Conservation (phyloP, 2,888 invertebrate genomes). For the Anarsia innoxiella region DNA sequence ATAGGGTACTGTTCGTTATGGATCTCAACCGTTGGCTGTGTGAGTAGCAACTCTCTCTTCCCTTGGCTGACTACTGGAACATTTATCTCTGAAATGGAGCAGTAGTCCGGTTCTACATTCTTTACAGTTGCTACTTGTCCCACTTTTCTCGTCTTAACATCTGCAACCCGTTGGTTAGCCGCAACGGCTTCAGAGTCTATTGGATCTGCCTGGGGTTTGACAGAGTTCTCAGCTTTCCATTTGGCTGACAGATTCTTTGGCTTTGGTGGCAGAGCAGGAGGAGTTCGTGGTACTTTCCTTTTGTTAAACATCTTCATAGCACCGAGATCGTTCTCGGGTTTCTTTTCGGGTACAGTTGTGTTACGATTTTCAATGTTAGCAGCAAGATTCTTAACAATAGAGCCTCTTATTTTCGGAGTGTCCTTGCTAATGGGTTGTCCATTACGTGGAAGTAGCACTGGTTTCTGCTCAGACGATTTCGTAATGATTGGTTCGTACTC, state of each 20-base stretch:
- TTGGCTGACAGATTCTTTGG: conserved; percentile 82
- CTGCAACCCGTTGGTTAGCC: conserved; percentile 75
- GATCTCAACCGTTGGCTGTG: conserved; percentile 71
- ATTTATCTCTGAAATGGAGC: conserved; percentile 85
- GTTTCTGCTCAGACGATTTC: conserved; percentile 52
- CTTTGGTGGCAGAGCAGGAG: conserved; percentile 86
- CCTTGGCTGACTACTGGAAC: conserved; percentile 77
- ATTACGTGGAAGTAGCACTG: conserved; percentile 45
- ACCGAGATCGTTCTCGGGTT: conserved; percentile 49
- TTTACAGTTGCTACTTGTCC: conserved; percentile 67
- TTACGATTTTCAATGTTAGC: conserved; percentile 65
- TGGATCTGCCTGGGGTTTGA: conserved; percentile 56
- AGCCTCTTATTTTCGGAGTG: conserved; percentile 65
- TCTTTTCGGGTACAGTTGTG: conserved; percentile 69
- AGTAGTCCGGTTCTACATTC: conserved; percentile 81
- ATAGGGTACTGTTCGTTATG: conserved; percentile 68
- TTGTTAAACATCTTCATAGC: conserved; percentile 68
- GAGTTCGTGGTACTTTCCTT: conserved; percentile 77
- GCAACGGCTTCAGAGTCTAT: conserved; percentile 75
- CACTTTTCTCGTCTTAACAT: conserved; percentile 71
- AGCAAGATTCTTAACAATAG: conserved; percentile 69
- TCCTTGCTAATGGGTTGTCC: conserved; percentile 43
- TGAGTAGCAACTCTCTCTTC: conserved; percentile 69
- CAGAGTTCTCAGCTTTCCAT: conserved; percentile 75
- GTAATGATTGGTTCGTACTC: conserved; percentile 83